Evolutionary conservation across 2,797 vertebrate species (phyloP), one percentile per base, ranked within the genome.

Genomic region (Pseudopleuronectes americanus): DNA sequence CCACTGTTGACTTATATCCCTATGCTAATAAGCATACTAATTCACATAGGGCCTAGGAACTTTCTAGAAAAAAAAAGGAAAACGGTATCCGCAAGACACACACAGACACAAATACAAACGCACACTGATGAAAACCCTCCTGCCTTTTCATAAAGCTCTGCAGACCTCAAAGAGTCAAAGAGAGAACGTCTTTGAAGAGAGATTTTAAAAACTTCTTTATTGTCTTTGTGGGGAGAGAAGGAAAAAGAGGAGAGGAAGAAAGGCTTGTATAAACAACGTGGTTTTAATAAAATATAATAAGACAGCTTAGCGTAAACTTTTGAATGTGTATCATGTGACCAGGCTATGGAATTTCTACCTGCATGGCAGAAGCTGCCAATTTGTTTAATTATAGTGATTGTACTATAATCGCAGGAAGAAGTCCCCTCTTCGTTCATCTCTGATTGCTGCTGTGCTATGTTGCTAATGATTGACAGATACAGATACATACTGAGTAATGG

Each of bases 21-120:
- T 94, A 95, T 95, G 94, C 93, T 93, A 94, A 95, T 94, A 90
- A 87, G 89, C 83, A 83, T 84, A 89, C 84, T 93, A 93, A 94
- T 94, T 91, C 81, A 70, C 80, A 85, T 41, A 81, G 73, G 83
- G 71, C 62, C 41, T 43, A 12, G 38, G 51, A 83, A 85, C 68
- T 54, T 84, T 84, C 26, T 21, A 28, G 24, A 48, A 76, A 66
- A 81, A 45, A 21, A 33, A 53, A 26, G 26, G 41, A 64, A 31
- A 24, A 43, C 53, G 28, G 36, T 8, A 22, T 47, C 31, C 54
- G 43, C 56, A 45, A 49, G 24, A 57, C 58, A 70, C 28, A 57
- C 58, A 70, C 41, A 65, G 4, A 74, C 36, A 64, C 55, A 72
- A 36, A 80, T n/a, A 68, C 38, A 79, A 68, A 80, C 31, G 41